phyloP scores from a whole-genome alignment of 2,113 vertebrate species.

The Pangasianodon hypophthalmus region DNA sequence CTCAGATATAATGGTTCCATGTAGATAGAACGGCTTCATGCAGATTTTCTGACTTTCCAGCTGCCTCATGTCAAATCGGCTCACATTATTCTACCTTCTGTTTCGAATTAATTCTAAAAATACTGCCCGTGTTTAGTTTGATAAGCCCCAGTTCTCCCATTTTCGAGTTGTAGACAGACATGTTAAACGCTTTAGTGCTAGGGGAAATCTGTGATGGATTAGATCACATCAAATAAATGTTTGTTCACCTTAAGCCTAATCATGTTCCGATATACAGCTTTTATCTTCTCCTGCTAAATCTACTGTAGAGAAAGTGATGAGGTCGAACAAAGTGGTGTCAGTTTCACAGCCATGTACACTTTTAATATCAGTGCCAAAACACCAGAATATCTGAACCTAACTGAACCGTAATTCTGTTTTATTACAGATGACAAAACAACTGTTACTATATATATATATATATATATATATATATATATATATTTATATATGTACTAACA shows the following conservation, averaged over 20 bases:
- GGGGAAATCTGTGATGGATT: slow-evolving; percentile 35
- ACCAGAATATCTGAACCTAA: background rate
- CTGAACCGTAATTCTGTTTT: background rate
- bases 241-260: slow-evolving; percentile 35
- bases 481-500: too few species aligned
- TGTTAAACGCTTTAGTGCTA: slow-evolving; percentile 31
- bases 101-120: slow-evolving; percentile 37
- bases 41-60: slow-evolving; percentile 20
- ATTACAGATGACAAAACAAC: background rate
- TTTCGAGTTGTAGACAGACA: slow-evolving; percentile 37
- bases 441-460: too few species aligned
- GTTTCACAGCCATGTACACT: background rate
- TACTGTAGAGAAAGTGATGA: background rate
- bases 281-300: slow-evolving; percentile 7
- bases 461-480: too few species aligned
- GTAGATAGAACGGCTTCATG: slow-evolving; percentile 8
- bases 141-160: slow-evolving; percentile 36
- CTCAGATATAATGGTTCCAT: slow-evolving; percentile 6
- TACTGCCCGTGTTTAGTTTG: slow-evolving; percentile 27
- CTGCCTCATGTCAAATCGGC: slow-evolving; percentile 21
- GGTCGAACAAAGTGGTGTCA: background rate
- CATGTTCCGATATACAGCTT: slow-evolving; percentile 26
- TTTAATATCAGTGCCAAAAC: slow-evolving; percentile 5
- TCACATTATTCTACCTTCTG: slow-evolving; percentile 25
- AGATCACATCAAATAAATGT: slow-evolving; percentile 45